Conservation (phyloP, 2,113 vertebrate genomes). For the Abramis brama region DNA sequence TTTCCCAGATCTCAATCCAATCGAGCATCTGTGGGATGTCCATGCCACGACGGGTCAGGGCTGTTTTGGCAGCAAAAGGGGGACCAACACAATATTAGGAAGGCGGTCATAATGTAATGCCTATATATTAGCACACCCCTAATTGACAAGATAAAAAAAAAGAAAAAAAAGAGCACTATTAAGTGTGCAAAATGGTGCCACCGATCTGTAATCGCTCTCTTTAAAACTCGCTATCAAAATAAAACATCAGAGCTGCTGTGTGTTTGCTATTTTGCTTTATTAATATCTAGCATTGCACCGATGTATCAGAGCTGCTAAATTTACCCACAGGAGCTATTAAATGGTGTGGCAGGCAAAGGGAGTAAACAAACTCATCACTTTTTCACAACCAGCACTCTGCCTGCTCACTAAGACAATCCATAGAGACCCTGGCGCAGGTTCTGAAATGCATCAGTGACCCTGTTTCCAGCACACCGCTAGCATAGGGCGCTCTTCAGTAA, state of each 20-base stretch:
- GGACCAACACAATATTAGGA: too few relatives aligned
- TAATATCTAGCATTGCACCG: neutral
- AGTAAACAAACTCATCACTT: conserved; percentile 38
- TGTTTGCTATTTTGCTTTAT: neutral
- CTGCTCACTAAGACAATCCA: conserved; percentile 29
- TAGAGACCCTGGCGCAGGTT: neutral
- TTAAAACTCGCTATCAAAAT: neutral
- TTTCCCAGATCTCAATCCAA: too few relatives aligned
- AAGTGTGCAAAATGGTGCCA: neutral
- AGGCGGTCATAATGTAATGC: too few relatives aligned
- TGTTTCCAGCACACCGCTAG: neutral
- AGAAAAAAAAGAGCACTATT: neutral
- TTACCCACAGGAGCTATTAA: conserved; percentile 47
- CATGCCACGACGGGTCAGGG: too few relatives aligned
- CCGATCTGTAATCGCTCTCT: neutral
- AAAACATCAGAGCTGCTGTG: neutral
- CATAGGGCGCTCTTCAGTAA: neutral
- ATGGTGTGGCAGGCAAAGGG: neutral
- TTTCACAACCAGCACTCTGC: conserved; percentile 22
- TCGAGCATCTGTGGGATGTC: too few relatives aligned
- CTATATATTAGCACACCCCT: neutral
- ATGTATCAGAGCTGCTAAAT: conserved; percentile 35
- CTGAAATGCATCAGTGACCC: conserved; percentile 16
- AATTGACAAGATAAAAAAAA: neutral
- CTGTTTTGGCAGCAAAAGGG: too few relatives aligned